These are phyloP conservation scores for Psittacula cyanocephala DNA, from an alignment of 2,113 vertebrate species.

Conservation along the genomic window DNA sequence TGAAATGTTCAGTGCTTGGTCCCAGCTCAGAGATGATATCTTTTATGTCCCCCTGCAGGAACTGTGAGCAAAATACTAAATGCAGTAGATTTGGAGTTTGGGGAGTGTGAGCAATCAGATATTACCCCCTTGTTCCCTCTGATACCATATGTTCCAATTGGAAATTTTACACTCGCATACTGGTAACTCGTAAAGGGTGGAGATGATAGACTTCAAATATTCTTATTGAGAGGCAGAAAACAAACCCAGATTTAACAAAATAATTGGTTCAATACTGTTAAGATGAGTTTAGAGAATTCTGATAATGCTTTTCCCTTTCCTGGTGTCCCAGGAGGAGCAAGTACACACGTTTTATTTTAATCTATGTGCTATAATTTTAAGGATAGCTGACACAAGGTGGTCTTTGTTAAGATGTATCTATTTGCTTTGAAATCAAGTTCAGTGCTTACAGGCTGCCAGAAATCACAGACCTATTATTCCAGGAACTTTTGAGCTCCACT, in stretches of 20 bases:
- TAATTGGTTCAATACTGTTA: slow-evolving; percentile 54
- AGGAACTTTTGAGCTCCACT: slow-evolving; percentile 20
- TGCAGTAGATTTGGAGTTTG: slow-evolving; percentile 47
- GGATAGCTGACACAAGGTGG: slow-evolving; percentile 45
- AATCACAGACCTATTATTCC: slow-evolving; percentile 33
- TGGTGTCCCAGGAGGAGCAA: background rate
- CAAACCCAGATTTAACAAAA: slow-evolving; percentile 62
- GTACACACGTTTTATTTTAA: slow-evolving; percentile 35
- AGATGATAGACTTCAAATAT: slow-evolving; percentile 58
- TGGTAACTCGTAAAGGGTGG: slow-evolving; percentile 48
- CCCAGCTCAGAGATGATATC: slow-evolving; percentile 68
- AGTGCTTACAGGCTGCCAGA: background rate
- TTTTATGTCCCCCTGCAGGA: slow-evolving; percentile 65
- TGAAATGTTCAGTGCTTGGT: slow-evolving; percentile 63
- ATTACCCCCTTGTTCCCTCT: slow-evolving; percentile 61
- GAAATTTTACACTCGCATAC: slow-evolving; percentile 67
- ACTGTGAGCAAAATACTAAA: slow-evolving; percentile 63
- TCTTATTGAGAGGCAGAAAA: slow-evolving; percentile 61
- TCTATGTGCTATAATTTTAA: slow-evolving; percentile 39
- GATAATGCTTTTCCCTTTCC: slow-evolving; percentile 27
- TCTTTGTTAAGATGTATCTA: slow-evolving; percentile 54
- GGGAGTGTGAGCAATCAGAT: slow-evolving; percentile 45
- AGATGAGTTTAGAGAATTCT: slow-evolving; percentile 61
- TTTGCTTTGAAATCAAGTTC: slow-evolving; percentile 51
- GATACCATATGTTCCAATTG: slow-evolving; percentile 63